These are phyloP conservation scores for Acholoe squamosa DNA, from an alignment of 2,888 invertebrate species.

Conservation along the genomic window DNA sequence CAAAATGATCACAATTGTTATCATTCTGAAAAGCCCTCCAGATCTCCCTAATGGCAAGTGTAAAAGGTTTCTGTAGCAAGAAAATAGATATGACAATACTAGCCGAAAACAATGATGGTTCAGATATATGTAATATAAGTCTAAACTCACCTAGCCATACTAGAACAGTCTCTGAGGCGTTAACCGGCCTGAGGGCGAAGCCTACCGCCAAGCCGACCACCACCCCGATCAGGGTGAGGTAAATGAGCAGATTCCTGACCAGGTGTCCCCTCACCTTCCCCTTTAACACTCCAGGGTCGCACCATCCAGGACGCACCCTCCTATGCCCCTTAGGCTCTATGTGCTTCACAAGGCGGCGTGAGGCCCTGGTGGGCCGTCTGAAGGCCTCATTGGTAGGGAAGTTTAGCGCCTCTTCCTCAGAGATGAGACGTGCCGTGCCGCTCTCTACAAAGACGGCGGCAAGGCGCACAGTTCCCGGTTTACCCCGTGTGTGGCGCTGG, in stretches of 20 bases:
- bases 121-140: too few species aligned
- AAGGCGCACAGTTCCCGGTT: slow-evolving; percentile 48
- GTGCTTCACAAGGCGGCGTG: slow-evolving; percentile 42
- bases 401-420: slow-evolving; percentile 58
- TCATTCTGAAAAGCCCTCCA: too few species aligned
- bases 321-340: slow-evolving; percentile 48
- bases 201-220: slow-evolving; percentile 35
- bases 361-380: slow-evolving; percentile 17
- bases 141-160: slow-evolving; percentile 54
- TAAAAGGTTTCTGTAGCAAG: too few species aligned
- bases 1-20: too few species aligned
- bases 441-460: slow-evolving; percentile 59
- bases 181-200: slow-evolving; percentile 41
- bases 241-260: slow-evolving; percentile 38
- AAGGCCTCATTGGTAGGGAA: slow-evolving; percentile 51
- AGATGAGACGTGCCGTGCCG: slow-evolving; percentile 57
- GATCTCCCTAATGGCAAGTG: too few species aligned
- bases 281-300: slow-evolving; percentile 26
- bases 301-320: slow-evolving; percentile 1
- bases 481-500: slow-evolving; percentile 48
- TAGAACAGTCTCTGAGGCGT: background rate
- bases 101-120: too few species aligned
- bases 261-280: slow-evolving; percentile 55
- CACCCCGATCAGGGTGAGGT: slow-evolving; percentile 45
- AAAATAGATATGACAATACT: too few species aligned